phyloP scores from a whole-genome alignment of 2,888 invertebrate genomes.

The Pristionchus mayeri region DNA sequence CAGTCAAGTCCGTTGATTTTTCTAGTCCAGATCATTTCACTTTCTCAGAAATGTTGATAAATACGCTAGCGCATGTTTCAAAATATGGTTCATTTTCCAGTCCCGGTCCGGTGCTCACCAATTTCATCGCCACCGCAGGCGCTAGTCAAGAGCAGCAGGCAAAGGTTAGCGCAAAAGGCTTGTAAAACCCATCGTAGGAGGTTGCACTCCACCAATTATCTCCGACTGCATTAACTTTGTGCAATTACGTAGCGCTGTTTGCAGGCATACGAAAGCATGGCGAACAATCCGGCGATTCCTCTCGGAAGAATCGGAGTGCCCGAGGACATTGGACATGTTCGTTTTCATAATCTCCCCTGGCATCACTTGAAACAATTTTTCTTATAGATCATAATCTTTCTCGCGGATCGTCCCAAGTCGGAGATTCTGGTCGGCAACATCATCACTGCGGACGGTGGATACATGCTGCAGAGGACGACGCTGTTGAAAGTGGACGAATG shows the following conservation, averaged over 20 bases:
- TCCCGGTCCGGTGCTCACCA: neutral
- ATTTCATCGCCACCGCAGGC: neutral
- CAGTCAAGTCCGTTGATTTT: neutral
- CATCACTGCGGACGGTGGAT: neutral
- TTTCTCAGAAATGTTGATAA: no score
- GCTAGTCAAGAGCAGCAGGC: neutral
- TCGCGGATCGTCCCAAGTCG: neutral
- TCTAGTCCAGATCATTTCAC: no score
- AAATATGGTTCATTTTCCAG: neutral
- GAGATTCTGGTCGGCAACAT: neutral
- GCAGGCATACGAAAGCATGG: neutral
- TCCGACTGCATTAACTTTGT: no score
- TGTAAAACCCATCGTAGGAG: no score
- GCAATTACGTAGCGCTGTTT: neutral
- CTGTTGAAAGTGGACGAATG: no score
- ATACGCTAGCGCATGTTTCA: no score
- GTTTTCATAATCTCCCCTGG: neutral
- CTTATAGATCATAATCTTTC: neutral
- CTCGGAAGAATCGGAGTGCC: neutral
- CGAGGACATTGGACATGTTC: neutral
- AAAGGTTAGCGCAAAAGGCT: no score
- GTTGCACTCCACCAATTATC: no score
- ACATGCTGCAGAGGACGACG: neutral
- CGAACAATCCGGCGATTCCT: neutral
- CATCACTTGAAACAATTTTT: neutral